Evolutionary conservation across 2,888 invertebrate species (phyloP), one percentile per base, ranked within the genome.

Genomic region (Nymphalis c-album): DNA sequence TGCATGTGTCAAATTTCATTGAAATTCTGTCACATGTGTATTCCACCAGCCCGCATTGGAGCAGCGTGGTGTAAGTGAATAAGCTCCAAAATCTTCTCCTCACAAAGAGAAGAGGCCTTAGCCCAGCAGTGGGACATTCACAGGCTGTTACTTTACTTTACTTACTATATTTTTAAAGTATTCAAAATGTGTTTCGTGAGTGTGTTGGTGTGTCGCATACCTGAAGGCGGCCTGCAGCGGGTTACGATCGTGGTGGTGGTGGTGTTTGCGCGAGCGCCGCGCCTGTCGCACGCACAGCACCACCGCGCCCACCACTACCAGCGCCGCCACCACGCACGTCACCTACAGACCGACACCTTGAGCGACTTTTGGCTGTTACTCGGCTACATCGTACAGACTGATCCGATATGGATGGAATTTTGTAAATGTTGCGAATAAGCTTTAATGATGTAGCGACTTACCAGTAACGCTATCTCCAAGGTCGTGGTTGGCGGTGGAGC

Each of bases 401-500:
- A 40, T 40, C 10, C 13, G 10, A 13, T 40, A 13, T 40, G 13
- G 3, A 40, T 40, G 10, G 40, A 40, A 10, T 40, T 10, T 10
- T 1, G 2, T 40, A 10, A 7, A 13, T 40, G 10, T 40, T 10
- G 13, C 13, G 40, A 40, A 10, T 40, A 40, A 10, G 8, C 8
- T 40, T 40, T 40, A 40, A 10, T 40, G 2, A 40, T 10, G 13
- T 13, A 10, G 3, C 13, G 40, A 71, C 50, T 72, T 70, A 96
- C 94, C 91, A 97, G 95, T 51, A 96, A 86, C 13, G 94, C 93
- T 20, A 95, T 88, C 76, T 95, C 94, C 13, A 95, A 78, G 0
- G 88, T 77, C 26, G 84, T 79, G 47, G 89, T 80, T 60, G 91
- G 85, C n/a, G 86, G 84, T 5, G 88, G 83, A 0, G 86, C 78